A percentile compares a stretch with the other conserved stretches of the same genome.
Evolutionary conservation across 2,888 invertebrate genomes (phyloP).

Genomic region (Phanerotoma sp.): DNA sequence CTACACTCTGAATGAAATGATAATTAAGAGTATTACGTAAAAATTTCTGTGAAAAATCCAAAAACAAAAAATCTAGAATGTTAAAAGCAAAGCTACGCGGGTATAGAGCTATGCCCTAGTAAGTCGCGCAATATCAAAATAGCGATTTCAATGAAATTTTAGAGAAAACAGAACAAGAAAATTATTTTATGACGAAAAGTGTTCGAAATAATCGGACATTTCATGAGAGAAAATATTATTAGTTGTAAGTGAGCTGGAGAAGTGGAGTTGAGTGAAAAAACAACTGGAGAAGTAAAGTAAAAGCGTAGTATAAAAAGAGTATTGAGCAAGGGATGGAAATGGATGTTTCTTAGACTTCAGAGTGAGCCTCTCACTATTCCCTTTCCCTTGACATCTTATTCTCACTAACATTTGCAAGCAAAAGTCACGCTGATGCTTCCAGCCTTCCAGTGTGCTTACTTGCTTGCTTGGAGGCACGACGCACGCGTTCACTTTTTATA

Average conservation of each 20-base stretch:
- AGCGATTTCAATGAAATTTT: too few species aligned
- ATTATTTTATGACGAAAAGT: too few species aligned
- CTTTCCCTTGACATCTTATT: conserved; percentile 23
- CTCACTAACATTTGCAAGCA: conserved; percentile 12
- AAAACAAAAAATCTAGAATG: too few species aligned
- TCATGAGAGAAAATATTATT: not conserved
- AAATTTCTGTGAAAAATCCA: too few species aligned
- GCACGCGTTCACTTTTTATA: conserved; percentile 23
- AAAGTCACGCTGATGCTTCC: conserved; percentile 4
- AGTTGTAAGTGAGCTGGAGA: conserved; percentile 23
- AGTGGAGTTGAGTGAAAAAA: conserved; percentile 38
- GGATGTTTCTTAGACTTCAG: conserved; percentile 52
- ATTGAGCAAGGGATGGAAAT: conserved; percentile 41
- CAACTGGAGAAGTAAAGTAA: conserved; percentile 28
- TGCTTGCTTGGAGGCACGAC: too few species aligned
- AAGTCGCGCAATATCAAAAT: too few species aligned
- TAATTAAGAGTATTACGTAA: too few species aligned
- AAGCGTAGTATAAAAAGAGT: conserved; percentile 18
- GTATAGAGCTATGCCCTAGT: too few species aligned
- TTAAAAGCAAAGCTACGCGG: too few species aligned
- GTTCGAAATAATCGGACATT: not conserved
- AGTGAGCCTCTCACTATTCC: conserved; percentile 35
- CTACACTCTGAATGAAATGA: too few species aligned
- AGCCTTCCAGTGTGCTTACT: too few species aligned
- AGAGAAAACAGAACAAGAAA: too few species aligned